These are phyloP conservation scores for Peromyscus leucopus DNA, from an alignment of 2,113 vertebrate genomes.

Conservation along the genomic window DNA sequence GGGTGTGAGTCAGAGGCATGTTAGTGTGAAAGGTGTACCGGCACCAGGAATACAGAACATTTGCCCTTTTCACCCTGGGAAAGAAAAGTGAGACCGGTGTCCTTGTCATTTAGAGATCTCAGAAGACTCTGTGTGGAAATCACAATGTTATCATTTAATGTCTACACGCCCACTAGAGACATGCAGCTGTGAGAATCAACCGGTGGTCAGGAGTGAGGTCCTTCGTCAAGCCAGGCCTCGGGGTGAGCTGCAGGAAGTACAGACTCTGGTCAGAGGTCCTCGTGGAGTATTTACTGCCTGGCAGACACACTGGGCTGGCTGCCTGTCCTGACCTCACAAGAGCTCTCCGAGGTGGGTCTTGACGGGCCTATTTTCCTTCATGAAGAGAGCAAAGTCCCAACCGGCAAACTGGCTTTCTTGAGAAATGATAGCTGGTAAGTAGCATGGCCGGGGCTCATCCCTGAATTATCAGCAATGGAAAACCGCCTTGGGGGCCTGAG, in stretches of 20 bases:
- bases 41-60: background rate
- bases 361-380: background rate
- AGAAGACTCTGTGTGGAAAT: background rate
- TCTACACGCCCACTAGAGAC: background rate
- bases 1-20: background rate
- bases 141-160: background rate
- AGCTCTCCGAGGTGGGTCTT: constrained; percentile 2
- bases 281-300: background rate
- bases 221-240: background rate
- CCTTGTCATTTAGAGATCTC: background rate
- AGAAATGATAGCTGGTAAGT: rapidly evolving
- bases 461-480: rapidly evolving
- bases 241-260: background rate
- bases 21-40: background rate
- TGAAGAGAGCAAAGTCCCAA: background rate
- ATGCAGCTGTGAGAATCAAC: background rate
- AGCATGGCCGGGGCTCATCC: background rate
- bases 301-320: rapidly evolving
- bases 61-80: constrained; percentile 26
- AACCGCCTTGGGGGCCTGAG: background rate
- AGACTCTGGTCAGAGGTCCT: background rate
- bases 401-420: background rate
- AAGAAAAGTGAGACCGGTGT: background rate
- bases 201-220: background rate
- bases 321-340: background rate